Base-by-base conservation (phyloP, 1,140 invertebrate genomes). In the Acromyrmex heyeri region DNA sequence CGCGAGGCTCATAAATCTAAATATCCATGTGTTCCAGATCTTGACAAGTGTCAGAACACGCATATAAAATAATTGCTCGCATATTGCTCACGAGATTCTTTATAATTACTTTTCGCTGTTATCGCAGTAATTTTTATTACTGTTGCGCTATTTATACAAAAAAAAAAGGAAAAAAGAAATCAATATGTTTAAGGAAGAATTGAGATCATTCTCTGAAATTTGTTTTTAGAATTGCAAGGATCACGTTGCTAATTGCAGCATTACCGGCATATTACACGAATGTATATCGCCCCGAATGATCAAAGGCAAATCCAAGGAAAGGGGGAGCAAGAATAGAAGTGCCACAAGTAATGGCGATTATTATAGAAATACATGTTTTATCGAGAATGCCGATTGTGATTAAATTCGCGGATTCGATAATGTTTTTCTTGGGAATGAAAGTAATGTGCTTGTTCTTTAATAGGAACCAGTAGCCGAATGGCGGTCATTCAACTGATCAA, bases 401-500 rank as follows among this genome's bases (percentile, higher is more conserved):
- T 8, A 30, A 44, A 12, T 53, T 55, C 2, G 21, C 30, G 7
- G 14, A 34, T 21, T 38, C 0, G 34, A 76, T 34, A 24, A 57
- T 48, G 44, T 82, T 16, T 75, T 64, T n/a, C 4, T 75, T 44
- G 48, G 14, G 18, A 27, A 67, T 14, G 6, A 0, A 24, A 44
- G 24, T 61, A 38, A 55, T 10, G 1, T 1, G 27, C 21, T 81
- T 38, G 48, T 85, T 85, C 69, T 78, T 86, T 92, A 88, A 24
- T 87, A 96, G 95, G 91, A 78, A 94, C 91, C 69, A 93, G 92
- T 76, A 91, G 94, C 72, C 92, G 92, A 82, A 82, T 92, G 61
- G 94, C 94, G 50, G 91, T 96, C 72, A 92, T 87, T 72, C 95
- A 96, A 87, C 89, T 96, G 59, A 94, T 95, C 48, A 93, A 95